Base-by-base conservation (phyloP, 2,888 invertebrate species). In the Bursaphelenchus okinawaensis region DNA sequence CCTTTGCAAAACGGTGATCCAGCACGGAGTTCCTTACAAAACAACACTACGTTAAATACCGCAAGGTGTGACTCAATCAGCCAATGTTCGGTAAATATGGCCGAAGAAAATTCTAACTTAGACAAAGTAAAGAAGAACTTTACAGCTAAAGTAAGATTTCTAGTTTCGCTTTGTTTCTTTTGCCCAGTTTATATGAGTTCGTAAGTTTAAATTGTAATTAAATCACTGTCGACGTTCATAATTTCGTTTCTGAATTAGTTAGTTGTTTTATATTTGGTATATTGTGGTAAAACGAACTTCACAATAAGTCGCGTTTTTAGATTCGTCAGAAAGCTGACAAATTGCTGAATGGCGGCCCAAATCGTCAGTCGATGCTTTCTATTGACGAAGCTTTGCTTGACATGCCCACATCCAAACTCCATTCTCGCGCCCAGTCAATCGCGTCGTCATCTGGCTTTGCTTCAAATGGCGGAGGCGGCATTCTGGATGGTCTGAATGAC, bases 401-500 rank as follows among this genome's bases (percentile, higher is more conserved):
- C 6, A 19, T n/a, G n/a, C 16, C 54, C 16, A 54, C 12, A n/a
- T 40, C 6, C 16, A 40, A 40, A 4, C 40, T 12, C 40, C 40
- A 40, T 6, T 59, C 60, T 40, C 73, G 72, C 9, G 73, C 69
- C 12, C 58, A 60, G 29, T 65, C 65, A 12, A 69, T 71, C 28
- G 71, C 69, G 2, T 71, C 72, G 27, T 73, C 72, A 8, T 71
- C 72, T 20, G 72, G 72, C 6, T 73, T 71, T 51, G 72, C 67
- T 0, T 71, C 71, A 9, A 51, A 69, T 16, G 67, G 63, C n/a
- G 73, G 73, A 6, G 20, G 55, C 22, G 69, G 63, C 22, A 63
- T 67, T 28, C 26, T 72, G 29, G 63, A 52, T 23, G 52, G 54
- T 12, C 28, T 69, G 70, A 71, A 68, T 24, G 68, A 70, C 29